Evolutionary conservation across 2,888 invertebrate species (phyloP), one percentile per base, ranked within the genome.

Genomic region (Cancer borealis): DNA sequence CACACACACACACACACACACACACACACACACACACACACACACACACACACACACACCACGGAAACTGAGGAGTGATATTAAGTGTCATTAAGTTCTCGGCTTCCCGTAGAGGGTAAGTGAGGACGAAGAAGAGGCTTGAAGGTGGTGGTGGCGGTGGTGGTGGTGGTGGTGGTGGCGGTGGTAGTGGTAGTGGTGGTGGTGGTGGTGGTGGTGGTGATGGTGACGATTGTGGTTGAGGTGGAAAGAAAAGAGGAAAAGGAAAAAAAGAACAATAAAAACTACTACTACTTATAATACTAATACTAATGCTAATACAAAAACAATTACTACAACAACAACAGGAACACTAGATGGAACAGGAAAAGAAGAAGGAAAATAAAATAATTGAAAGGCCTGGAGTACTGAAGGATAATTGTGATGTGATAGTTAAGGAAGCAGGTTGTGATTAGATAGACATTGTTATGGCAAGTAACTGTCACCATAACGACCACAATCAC

Each of bases 51-150:
- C 39, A 30, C 30, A 91, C 39, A 66, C 0, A 91, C 49, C 12
- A n/a, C 10, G 30, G 46, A 91, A 21, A 73, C 14, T 6, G 3
- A 46, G 54, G 49, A 49, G 30, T n/a, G 46, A 88, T 88, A 47
- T 88, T 88, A 47, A n/a, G 88, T 88, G n/a, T 88, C 88, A 88
- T 88, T 88, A 47, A 17, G 88, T 21, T 88, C n/a, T 88, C 88
- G 88, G 47, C 30, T 90, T 54, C 30, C 79, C 79, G 79, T 79
- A 79, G 30, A 79, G 6, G 26, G 21, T 79, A 79, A 79, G 30
- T 30, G 79, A 66, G 66, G 66, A 66, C n/a, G 14, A 21, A 66
- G 66, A n/a, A 21, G 21, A n/a, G 21, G 21, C n/a, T 39, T 39
- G 39, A 39, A 39, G 66, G 66, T 66, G 66, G n/a, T 21, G 66